phyloP scores from a whole-genome alignment of 2,113 vertebrate species.

The Apeltes quadracus region DNA sequence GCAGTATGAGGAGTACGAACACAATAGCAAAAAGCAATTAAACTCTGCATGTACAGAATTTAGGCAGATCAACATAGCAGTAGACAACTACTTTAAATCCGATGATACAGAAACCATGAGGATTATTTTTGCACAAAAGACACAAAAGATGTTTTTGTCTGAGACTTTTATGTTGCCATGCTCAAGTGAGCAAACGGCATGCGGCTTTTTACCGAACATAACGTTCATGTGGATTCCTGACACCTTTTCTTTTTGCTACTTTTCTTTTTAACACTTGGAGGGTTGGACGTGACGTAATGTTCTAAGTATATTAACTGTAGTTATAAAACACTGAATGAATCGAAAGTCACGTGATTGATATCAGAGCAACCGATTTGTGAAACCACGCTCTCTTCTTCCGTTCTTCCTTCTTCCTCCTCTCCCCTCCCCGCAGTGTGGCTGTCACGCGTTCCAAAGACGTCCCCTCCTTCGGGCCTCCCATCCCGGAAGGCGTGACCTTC shows the following conservation, averaged over 20 bases:
- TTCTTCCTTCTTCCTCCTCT: constrained; percentile 6
- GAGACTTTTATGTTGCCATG: constrained; percentile 2
- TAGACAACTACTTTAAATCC: background rate
- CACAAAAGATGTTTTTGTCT: background rate
- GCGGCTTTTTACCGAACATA: constrained; percentile 9
- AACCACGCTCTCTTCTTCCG: background rate
- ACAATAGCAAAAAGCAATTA: background rate
- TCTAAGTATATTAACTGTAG: constrained; percentile 14
- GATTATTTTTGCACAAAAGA: background rate
- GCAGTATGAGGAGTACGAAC: background rate
- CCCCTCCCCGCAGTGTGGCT: constrained; percentile 84
- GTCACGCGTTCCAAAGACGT: constrained; percentile 97
- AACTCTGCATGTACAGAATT: background rate
- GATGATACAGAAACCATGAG: background rate
- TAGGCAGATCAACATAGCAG: background rate
- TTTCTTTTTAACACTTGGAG: constrained; percentile 9
- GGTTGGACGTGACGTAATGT: constrained; percentile 5
- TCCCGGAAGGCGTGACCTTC: constrained; percentile 95
- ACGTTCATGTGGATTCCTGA: background rate
- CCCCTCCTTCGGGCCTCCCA: constrained; percentile 94
- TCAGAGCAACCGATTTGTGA: constrained; percentile 3
- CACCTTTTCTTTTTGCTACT: background rate
- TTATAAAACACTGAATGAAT: constrained; percentile 14
- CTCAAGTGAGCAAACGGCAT: constrained; percentile 8
- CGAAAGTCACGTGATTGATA: background rate